Base-by-base conservation (phyloP, 1,140 invertebrate genomes). In the Drosophila albomicans region DNA sequence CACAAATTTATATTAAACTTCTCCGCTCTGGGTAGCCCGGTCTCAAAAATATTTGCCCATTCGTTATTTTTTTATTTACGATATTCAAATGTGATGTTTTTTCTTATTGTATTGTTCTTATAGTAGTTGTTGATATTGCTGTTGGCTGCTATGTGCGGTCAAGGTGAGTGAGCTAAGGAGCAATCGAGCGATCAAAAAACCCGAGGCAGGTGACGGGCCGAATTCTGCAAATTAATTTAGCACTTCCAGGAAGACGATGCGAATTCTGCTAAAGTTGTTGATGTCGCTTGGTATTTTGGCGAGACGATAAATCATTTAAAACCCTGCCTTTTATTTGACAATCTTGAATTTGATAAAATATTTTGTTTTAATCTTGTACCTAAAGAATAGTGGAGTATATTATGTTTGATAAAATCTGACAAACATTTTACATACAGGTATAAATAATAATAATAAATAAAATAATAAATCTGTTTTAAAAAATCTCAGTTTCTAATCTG, bases 171-270 rank as follows among this genome's bases (percentile, higher is more conserved):
- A 79, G 82, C 64, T 49, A 41, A 30, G 51, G 46, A 62, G 56
- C 38, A 56, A 59, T 45, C 15, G 57, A 68, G 54, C 52, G 63
- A 45, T 71, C 59, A 56, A 74, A 56, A 74, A 49, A 32, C 68
- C 30, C 68, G 71, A 75, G 71, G 54, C 82, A 67, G 68, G 71
- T 68, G 78, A 75, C 63, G 69, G 41, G 20, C 20, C 20, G 3
- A 25, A 25, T 25, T 25, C 20, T 25, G 51, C 62, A 49, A 46
- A 76, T 62, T 59, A 56, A 49, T 35, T 68, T 79, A 81, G 69
- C 82, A 86, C 82, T 87, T 88, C 72, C 79, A 87, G 84, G 82
- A 88, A 87, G 84, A 87, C 74, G 80, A 58, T 63, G 79, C 79
- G 79, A 70, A 82, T 84, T 52, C 41, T 63, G 52, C 51, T 67